Percentiles rank a stretch among this genome's conserved stretches.
Conservation (phyloP, 2,797 vertebrate genomes). For the Pseudopleuronectes americanus region DNA sequence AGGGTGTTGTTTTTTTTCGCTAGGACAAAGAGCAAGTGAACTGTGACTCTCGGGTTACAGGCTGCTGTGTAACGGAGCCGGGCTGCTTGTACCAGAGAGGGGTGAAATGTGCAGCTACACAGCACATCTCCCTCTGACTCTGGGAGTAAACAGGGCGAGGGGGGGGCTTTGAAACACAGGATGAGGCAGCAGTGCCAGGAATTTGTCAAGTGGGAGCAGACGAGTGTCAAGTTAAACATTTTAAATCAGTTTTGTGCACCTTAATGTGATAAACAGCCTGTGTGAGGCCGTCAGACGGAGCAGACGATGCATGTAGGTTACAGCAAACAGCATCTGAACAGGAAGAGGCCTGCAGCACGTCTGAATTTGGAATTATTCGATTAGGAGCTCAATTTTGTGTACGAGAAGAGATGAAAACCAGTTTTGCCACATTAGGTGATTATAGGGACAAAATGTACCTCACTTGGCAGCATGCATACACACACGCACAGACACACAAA, state of each 20-base stretch:
- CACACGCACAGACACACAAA: background rate
- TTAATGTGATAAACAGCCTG: conserved; percentile 33
- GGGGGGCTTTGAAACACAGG: conserved; percentile 1
- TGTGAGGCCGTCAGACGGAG: conserved; percentile 4
- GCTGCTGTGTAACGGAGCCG: background rate
- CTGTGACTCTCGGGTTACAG: conserved; percentile 23
- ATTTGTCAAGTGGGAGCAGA: conserved; percentile 16
- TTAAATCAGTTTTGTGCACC: conserved; percentile 17
- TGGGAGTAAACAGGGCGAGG: background rate
- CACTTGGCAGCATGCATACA: conserved; percentile 12
- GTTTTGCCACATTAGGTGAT: conserved; percentile 19
- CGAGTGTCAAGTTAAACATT: conserved; percentile 22
- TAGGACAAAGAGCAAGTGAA: conserved; percentile 17
- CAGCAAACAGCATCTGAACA: conserved; percentile 7
- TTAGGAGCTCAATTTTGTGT: conserved; percentile 13
- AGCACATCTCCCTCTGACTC: background rate
- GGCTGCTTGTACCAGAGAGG: background rate
- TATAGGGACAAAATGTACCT: conserved; percentile 7
- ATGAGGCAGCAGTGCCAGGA: background rate
- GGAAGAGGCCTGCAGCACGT: background rate
- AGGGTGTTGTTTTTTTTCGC: conserved; percentile 12
- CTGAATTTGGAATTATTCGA: conserved; percentile 22
- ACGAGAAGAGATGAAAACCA: conserved; percentile 4
- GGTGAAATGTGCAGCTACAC: background rate
- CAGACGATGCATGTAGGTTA: conserved; percentile 10